Percentiles rank a stretch among this genome's conserved stretches.
Conservation (phyloP, 2,888 invertebrate genomes). For the Sarcophaga carnaria region DNA sequence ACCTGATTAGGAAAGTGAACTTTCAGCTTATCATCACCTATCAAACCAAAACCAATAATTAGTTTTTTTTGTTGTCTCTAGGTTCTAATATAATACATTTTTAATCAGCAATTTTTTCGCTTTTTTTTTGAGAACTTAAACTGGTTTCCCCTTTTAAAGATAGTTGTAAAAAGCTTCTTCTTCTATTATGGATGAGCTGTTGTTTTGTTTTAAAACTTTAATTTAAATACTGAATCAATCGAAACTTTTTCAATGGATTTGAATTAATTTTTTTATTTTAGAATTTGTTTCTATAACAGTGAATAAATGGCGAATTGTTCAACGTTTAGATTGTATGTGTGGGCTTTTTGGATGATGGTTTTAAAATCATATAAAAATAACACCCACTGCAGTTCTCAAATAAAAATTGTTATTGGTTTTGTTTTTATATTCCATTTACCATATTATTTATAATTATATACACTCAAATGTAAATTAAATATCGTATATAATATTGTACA, state of each 20-base stretch:
- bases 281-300: constrained; percentile 25
- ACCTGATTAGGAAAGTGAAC: too few species aligned
- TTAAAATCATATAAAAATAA: constrained; percentile 29
- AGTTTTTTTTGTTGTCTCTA: too few species aligned
- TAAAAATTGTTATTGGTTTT: neutral
- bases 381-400: constrained; percentile 55
- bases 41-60: too few species aligned
- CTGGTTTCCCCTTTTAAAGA: constrained; percentile 28
- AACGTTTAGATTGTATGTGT: constrained; percentile 25
- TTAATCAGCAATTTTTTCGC: too few species aligned
- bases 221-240: neutral
- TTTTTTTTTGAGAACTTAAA: neutral
- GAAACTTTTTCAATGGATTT: neutral
- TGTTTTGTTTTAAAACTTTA: neutral
- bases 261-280: neutral
- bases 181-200: constrained; percentile 9
- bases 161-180: constrained; percentile 5
- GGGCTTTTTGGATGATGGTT: constrained; percentile 43
- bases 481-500: too few species aligned
- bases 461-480: constrained; percentile 48
- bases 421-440: too few species aligned
- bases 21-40: too few species aligned
- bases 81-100: too few species aligned
- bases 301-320: constrained; percentile 36
- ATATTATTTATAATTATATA: neutral